Percentiles rank a stretch among this genome's conserved stretches.
Evolutionary conservation across 2,888 invertebrate genomes (phyloP).

Genomic region (Iselma pallidipennis): DNA sequence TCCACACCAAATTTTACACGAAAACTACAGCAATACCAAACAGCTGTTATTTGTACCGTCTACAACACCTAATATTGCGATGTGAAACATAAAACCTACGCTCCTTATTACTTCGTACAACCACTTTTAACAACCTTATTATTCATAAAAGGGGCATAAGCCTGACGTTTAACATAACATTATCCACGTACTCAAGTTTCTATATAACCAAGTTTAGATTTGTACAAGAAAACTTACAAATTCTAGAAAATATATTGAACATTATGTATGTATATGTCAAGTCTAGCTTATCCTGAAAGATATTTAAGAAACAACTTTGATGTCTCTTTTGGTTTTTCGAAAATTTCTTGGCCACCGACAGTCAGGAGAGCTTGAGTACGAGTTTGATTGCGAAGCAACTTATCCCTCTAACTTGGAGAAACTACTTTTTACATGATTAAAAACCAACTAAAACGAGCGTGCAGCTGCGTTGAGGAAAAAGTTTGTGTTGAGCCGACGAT

Average conservation of each 20-base stretch:
- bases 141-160: constrained; percentile 36
- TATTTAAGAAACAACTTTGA: neutral
- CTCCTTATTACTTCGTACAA: constrained; percentile 35
- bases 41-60: constrained; percentile 41
- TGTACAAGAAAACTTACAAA: neutral
- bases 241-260: neutral
- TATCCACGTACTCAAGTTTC: constrained; percentile 5
- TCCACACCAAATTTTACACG: constrained; percentile 37
- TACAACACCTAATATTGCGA: constrained; percentile 42
- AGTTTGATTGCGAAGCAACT: constrained; percentile 35
- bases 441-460: constrained; percentile 50
- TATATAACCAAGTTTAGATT: neutral
- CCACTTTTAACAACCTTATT: constrained; percentile 42
- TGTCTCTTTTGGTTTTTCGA: neutral
- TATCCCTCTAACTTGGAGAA: constrained; percentile 51
- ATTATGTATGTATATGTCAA: neutral
- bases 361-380: neutral
- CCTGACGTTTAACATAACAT: constrained; percentile 19
- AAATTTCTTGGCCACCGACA: neutral
- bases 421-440: constrained; percentile 51
- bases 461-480: constrained; percentile 53
- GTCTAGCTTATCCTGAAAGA: neutral
- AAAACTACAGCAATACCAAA: constrained; percentile 39
- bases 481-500: constrained; percentile 46
- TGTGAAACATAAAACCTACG: constrained; percentile 40